Percentiles rank a stretch among this genome's conserved stretches.
phyloP scores from a whole-genome alignment of 2,888 invertebrate species.

The Microctonus brassicae region DNA sequence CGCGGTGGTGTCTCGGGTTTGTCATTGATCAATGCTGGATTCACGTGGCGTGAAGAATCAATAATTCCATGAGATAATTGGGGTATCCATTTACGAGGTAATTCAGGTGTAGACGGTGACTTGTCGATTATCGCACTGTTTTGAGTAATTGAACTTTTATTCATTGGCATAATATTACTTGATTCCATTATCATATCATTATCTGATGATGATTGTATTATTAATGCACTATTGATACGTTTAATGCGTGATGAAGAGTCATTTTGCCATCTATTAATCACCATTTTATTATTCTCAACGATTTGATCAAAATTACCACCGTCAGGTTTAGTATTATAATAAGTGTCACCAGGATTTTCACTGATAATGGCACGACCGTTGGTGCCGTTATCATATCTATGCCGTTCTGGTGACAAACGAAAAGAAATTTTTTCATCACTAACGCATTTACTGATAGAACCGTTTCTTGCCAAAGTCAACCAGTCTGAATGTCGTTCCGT shows the following conservation, averaged over 20 bases:
- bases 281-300: neutral
- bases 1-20: conserved; percentile 50
- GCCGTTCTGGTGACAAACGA: conserved; percentile 40
- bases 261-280: neutral
- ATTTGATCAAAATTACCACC: conserved; percentile 21
- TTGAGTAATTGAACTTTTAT: conserved; percentile 57
- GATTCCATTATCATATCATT: conserved; percentile 18
- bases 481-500: conserved; percentile 65
- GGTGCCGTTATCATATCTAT: conserved; percentile 22
- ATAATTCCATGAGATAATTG: conserved; percentile 40
- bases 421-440: conserved; percentile 27
- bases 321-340: conserved; percentile 27
- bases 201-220: conserved; percentile 34
- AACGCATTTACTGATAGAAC: conserved; percentile 30
- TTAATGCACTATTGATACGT: conserved; percentile 45
- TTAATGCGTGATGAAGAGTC: conserved; percentile 36
- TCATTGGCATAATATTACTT: conserved; percentile 48
- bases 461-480: conserved; percentile 60
- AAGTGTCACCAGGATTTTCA: conserved; percentile 21
- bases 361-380: conserved; percentile 24
- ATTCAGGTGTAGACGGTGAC: conserved; percentile 39
- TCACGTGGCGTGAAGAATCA: conserved; percentile 56
- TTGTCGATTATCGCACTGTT: conserved; percentile 64
- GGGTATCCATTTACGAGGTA: conserved; percentile 42
- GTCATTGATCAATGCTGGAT: conserved; percentile 63